phyloP scores from a whole-genome alignment of 2,113 vertebrate genomes.

The Xiphophorus hellerii region DNA sequence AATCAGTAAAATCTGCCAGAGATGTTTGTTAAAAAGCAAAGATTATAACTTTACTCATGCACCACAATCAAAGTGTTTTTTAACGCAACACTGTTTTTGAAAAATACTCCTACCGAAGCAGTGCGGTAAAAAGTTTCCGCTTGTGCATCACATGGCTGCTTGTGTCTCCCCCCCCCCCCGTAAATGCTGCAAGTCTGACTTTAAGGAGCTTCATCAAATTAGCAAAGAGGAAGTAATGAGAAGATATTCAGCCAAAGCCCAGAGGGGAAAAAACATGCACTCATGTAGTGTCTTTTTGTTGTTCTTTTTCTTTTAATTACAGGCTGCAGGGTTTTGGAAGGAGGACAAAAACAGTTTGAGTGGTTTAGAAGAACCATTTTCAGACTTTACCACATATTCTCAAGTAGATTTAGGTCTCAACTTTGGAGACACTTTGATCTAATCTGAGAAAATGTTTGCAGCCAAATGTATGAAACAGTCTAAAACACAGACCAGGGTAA shows the following conservation, averaged over 20 bases:
- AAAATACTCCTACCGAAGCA: background rate
- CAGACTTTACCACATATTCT: background rate
- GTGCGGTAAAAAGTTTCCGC: background rate
- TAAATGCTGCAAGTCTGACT: constrained; percentile 12
- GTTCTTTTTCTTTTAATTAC: background rate
- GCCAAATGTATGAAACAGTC: no score
- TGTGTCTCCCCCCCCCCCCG: background rate
- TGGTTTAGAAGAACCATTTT: background rate
- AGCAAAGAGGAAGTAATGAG: constrained; percentile 14
- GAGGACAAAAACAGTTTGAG: background rate
- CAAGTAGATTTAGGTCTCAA: no score
- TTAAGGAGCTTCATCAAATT: constrained; percentile 25
- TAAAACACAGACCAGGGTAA: no score
- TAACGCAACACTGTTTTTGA: no score
- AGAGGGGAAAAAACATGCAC: constrained; percentile 2
- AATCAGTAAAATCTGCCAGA: background rate
- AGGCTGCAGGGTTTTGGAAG: constrained; percentile 14
- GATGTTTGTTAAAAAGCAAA: background rate
- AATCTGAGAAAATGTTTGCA: no score
- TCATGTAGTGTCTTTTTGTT: constrained; percentile 9
- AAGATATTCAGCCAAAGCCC: constrained; percentile 18
- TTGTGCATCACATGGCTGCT: constrained; percentile 21
- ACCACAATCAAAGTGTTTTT: no score
- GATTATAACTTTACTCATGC: background rate
- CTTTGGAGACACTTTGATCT: no score